Evolutionary conservation across 2,113 vertebrate species (phyloP).

Genomic region (Marmota flaviventris): DNA sequence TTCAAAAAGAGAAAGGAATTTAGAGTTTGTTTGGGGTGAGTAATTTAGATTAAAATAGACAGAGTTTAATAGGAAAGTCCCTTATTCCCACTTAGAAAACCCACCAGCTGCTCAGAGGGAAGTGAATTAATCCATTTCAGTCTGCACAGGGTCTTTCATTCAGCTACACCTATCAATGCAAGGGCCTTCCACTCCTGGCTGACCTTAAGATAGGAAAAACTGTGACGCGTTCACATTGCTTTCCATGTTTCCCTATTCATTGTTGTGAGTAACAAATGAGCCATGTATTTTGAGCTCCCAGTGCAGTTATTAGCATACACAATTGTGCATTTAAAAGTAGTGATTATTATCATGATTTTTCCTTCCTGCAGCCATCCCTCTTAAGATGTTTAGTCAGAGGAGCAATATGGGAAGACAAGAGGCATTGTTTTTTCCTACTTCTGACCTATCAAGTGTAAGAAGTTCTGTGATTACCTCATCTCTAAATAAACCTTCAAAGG

Average conservation of each 20-base stretch:
- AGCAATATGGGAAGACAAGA: background rate
- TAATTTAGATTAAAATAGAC: background rate
- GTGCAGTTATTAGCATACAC: background rate
- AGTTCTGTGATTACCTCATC: background rate
- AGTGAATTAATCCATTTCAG: background rate
- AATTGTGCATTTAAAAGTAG: background rate
- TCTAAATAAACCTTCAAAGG: background rate
- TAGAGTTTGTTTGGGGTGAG: background rate
- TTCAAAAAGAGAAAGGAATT: background rate
- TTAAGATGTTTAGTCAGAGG: background rate
- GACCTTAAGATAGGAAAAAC: background rate
- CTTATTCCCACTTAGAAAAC: background rate
- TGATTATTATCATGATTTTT: background rate
- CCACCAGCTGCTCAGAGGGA: background rate
- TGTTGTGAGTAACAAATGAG: background rate
- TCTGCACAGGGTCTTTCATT: background rate
- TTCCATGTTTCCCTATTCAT: background rate
- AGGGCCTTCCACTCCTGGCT: background rate
- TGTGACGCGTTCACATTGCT: background rate
- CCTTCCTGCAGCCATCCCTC: background rate
- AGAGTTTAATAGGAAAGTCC: background rate
- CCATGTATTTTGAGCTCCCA: background rate
- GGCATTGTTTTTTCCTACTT: background rate
- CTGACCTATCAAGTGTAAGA: background rate
- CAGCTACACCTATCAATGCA: background rate